Conservation (phyloP, 2,797 vertebrate species). For the Eupleurogrammus muticus region DNA sequence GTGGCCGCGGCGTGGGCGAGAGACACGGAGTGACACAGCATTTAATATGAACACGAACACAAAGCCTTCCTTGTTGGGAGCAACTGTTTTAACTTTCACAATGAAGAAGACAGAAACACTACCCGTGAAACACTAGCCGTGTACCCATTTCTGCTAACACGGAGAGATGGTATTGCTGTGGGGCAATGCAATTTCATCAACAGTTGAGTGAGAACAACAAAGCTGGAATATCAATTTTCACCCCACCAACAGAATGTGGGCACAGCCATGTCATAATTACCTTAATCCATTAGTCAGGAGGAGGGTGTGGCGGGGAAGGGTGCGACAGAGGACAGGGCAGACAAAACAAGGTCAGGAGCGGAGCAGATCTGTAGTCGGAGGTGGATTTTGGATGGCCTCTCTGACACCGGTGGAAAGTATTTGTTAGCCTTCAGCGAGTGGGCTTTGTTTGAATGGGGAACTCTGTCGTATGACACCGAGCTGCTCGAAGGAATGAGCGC, state of each 20-base stretch:
- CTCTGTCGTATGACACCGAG: constrained; percentile 44
- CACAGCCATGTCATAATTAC: constrained; percentile 93
- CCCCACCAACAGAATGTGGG: constrained; percentile 91
- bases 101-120: constrained; percentile 29
- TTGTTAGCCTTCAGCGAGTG: constrained; percentile 51
- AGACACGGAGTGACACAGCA: neutral
- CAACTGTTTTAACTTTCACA: constrained; percentile 26
- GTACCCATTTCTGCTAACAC: constrained; percentile 13
- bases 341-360: constrained; percentile 70
- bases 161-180: constrained; percentile 39
- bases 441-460: constrained; percentile 40
- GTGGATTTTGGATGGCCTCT: constrained; percentile 62
- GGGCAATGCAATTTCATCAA: constrained; percentile 85
- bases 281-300: constrained; percentile 92
- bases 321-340: constrained; percentile 70
- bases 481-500: constrained; percentile 37
- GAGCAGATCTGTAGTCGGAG: constrained; percentile 63
- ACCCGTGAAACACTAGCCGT: neutral
- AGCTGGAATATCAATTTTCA: constrained; percentile 94
- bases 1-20: neutral
- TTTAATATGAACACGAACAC: constrained; percentile 21
- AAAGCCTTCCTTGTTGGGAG: constrained; percentile 4
- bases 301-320: constrained; percentile 81
- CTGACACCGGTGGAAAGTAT: constrained; percentile 68
- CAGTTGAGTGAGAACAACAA: constrained; percentile 89